Conservation (phyloP, 2,888 invertebrate genomes). For the Odiellus spinosus region DNA sequence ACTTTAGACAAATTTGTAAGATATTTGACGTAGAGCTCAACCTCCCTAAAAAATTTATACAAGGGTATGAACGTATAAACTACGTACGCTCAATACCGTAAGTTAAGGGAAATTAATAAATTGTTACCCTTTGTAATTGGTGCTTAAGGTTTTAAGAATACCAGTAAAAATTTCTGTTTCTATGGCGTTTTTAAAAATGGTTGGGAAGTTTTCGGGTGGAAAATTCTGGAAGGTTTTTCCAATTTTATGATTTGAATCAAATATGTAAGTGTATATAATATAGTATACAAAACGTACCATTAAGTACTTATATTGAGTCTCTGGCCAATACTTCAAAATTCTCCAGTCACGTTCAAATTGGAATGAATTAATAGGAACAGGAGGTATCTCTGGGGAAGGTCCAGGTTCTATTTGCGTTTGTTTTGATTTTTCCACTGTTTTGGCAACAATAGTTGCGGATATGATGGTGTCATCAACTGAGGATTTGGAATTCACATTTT, state of each 20-base stretch:
- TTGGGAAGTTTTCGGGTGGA: slow-evolving; percentile 9
- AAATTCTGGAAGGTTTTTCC: slow-evolving; percentile 8
- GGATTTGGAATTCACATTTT: too few relatives aligned
- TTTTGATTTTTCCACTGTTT: too few relatives aligned
- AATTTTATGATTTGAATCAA: too few relatives aligned
- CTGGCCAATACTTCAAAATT: slow-evolving; percentile 6
- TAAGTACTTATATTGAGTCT: slow-evolving; percentile 12
- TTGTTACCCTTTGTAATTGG: slow-evolving; percentile 8
- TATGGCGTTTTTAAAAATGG: slow-evolving; percentile 12
- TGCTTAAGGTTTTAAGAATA: slow-evolving; percentile 9
- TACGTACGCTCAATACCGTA: too few relatives aligned
- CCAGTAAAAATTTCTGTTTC: slow-evolving; percentile 12
- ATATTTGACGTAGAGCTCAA: slow-evolving; percentile 8
- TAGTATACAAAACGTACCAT: slow-evolving; percentile 2
- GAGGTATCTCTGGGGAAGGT: slow-evolving; percentile 4
- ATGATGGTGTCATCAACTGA: too few relatives aligned
- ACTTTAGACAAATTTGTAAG: slow-evolving; percentile 8
- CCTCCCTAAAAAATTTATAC: slow-evolving; percentile 7
- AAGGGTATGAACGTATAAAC: too few relatives aligned
- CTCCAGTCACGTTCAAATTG: slow-evolving; percentile 14
- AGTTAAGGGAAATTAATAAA: too few relatives aligned
- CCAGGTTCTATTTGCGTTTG: too few relatives aligned
- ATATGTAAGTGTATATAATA: too few relatives aligned
- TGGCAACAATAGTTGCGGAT: too few relatives aligned
- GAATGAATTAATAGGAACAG: slow-evolving; percentile 8